Evolutionary conservation across 2,888 invertebrate genomes (phyloP).

Genomic region (Sinotaia quadrata): DNA sequence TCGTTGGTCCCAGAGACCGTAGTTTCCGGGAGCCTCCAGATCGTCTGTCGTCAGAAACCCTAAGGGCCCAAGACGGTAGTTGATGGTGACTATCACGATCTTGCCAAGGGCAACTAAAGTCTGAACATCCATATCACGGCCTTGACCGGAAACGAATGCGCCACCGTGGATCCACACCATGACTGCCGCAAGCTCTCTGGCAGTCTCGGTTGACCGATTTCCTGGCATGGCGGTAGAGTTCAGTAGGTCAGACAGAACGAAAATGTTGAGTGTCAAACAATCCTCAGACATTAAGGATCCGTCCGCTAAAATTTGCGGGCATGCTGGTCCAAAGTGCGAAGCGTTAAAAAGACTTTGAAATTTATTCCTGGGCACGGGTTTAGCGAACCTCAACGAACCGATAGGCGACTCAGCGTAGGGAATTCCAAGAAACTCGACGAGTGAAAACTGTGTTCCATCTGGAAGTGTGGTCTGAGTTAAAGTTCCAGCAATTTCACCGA

Average conservation of each 20-base stretch:
- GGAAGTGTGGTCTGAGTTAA: no score
- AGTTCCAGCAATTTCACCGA: no score
- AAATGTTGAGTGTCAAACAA: background rate
- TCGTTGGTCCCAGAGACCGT: constrained; percentile 28
- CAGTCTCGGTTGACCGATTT: background rate
- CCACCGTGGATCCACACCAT: constrained; percentile 27
- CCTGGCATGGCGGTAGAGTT: no score
- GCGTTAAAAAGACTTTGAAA: background rate
- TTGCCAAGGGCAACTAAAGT: constrained; percentile 4
- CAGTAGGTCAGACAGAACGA: background rate
- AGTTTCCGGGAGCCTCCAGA: constrained; percentile 15
- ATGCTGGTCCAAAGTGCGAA: background rate
- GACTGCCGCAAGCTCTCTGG: background rate
- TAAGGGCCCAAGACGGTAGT: constrained; percentile 19
- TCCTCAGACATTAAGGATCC: background rate
- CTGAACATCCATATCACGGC: background rate
- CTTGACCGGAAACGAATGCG: constrained; percentile 3
- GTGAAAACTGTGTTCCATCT: no score
- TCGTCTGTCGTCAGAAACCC: constrained; percentile 23
- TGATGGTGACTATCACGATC: constrained; percentile 20
- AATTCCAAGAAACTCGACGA: background rate
- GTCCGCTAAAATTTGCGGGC: background rate
- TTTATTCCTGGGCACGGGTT: background rate
- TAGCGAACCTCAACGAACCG: background rate
- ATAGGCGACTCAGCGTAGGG: background rate